A percentile compares a stretch with the other conserved stretches of the same genome.
Evolutionary conservation across 2,113 vertebrate species (phyloP).

Genomic region (Dendropsophus ebraccatus): DNA sequence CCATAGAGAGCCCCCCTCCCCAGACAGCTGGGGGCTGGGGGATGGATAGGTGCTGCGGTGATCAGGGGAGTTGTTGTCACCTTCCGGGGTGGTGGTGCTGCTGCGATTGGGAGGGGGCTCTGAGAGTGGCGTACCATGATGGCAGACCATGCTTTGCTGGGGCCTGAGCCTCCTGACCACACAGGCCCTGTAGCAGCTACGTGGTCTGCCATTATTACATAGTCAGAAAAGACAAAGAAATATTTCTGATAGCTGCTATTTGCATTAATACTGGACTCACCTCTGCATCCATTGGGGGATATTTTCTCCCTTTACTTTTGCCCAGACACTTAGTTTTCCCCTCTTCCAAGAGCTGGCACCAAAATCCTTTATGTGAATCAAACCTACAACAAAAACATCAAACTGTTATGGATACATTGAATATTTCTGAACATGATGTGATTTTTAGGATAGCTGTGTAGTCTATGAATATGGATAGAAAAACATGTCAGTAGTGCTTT

Average conservation of each 20-base stretch:
- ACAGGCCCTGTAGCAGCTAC: too few relatives aligned
- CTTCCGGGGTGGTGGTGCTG: too few relatives aligned
- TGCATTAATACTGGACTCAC: conserved; percentile 69
- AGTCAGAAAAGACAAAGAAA: background rate
- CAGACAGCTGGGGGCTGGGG: too few relatives aligned
- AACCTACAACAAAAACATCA: conserved; percentile 77
- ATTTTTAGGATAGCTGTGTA: background rate
- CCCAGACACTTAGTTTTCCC: conserved; percentile 96
- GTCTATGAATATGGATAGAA: background rate
- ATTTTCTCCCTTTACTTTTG: conserved; percentile 94
- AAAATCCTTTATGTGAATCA: conserved; percentile 96
- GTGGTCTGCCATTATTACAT: too few relatives aligned
- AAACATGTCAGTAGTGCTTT: background rate
- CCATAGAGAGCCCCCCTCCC: too few relatives aligned
- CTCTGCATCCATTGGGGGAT: conserved; percentile 91
- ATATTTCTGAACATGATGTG: background rate
- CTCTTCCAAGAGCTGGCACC: conserved; percentile 95
- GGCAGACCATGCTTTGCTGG: too few relatives aligned
- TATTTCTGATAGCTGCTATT: background rate
- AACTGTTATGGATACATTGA: background rate
- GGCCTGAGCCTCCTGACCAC: too few relatives aligned
- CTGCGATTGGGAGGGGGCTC: too few relatives aligned
- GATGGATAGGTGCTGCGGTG: too few relatives aligned
- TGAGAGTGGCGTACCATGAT: too few relatives aligned
- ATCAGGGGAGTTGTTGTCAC: too few relatives aligned